Base-by-base conservation (phyloP, 2,113 vertebrate species). In the Mus pahari region DNA sequence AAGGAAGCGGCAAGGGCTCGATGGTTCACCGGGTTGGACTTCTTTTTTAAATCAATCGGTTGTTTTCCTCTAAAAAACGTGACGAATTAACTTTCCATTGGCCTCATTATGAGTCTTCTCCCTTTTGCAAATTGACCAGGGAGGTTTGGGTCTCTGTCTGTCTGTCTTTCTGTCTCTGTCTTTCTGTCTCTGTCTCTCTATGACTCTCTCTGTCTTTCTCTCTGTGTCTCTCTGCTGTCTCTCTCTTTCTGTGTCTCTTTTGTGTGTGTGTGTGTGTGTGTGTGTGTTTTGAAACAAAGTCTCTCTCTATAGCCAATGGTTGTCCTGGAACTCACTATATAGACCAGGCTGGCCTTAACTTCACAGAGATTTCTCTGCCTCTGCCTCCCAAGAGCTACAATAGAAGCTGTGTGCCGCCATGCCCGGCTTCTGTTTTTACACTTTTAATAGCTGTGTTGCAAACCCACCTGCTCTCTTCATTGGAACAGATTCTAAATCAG, bases 381-480 rank as follows among this genome's bases (percentile, higher is more conserved):
- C 55, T 62, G 12, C n/a, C n/a, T 83, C 79, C 24, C 36, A 7
- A 39, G n/a, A 60, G 6, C 55, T 8, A 7, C 36, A 14, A 82
- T 39, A 39, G 36, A 60, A 60, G 79, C 6, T 9, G 16, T 36
- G 31, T 1, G 1, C 31, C 48, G 20, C 36, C 22, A 8, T 26
- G 19, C 12, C n/a, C 55, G 39, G 55, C 22, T 82, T 58, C 20
- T 20, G 42, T 39, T 39, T 82, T 83, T 28, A 33, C 17, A 68
- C 8, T 70, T 94, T 89, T 89, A 82, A 89, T 70, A 86, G 71
- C 53, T 42, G 33, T 71, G 50, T 70, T 88, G 58, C 58, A 39
- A 91, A 13, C 10, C 24, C 31, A 55, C 45, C n/a, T 16, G 4
- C 22, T 68, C 58, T 42, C 22, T 45, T 92, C 58, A 48, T 0